phyloP scores from a whole-genome alignment of 2,888 invertebrate species.

The Ashinkailepas kermadecensis region DNA sequence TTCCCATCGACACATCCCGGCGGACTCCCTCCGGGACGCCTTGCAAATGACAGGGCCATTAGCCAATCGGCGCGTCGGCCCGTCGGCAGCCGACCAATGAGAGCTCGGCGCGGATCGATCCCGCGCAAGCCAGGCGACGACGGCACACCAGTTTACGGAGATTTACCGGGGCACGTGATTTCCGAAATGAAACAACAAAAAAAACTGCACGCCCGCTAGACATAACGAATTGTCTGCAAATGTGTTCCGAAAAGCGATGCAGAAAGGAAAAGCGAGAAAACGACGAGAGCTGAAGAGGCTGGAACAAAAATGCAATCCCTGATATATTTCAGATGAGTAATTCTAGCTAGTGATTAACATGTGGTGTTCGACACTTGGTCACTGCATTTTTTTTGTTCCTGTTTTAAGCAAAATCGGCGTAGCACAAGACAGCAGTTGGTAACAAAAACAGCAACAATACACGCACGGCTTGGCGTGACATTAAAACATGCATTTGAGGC shows the following conservation, averaged over 20 bases:
- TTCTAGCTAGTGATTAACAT: too few species aligned
- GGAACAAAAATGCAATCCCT: too few species aligned
- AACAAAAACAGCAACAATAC: too few species aligned
- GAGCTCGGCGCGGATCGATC: not conserved
- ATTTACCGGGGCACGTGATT: not conserved
- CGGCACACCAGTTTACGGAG: not conserved
- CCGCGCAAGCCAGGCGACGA: not conserved
- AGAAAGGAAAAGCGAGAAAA: not conserved
- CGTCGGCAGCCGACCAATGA: not conserved
- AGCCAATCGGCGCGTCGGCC: not conserved
- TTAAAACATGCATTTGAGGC: too few species aligned
- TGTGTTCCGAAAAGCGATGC: not conserved
- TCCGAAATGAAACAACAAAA: not conserved
- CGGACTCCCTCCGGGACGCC: not conserved
- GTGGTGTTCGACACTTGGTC: too few species aligned
- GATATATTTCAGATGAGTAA: too few species aligned
- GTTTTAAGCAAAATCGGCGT: too few species aligned
- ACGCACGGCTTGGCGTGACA: too few species aligned
- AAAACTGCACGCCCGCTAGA: not conserved
- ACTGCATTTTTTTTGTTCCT: too few species aligned
- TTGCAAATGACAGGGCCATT: slow-evolving; percentile 11
- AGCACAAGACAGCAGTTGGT: too few species aligned
- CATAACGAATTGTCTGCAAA: not conserved
- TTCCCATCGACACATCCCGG: slow-evolving; percentile 8
- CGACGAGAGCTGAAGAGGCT: too few species aligned